phyloP scores from a whole-genome alignment of 1,140 invertebrate species.

The Drosophila navojoa region DNA sequence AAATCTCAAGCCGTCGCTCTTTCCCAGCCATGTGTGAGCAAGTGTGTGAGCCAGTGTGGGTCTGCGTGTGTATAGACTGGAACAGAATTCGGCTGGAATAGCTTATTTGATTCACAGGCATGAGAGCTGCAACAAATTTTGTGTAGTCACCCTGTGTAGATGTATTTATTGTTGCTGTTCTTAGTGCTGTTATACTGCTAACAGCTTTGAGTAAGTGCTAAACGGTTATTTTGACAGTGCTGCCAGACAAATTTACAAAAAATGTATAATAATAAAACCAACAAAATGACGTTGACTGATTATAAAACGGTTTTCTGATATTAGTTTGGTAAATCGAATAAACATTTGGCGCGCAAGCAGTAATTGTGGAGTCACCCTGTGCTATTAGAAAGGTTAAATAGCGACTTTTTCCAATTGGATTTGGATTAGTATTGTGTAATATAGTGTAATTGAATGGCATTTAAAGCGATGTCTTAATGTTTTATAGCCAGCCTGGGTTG shows the following conservation, averaged over 20 bases:
- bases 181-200: slow-evolving; percentile 55
- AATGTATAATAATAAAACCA: too few relatives aligned
- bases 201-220: slow-evolving; percentile 60
- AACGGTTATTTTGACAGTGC: slow-evolving; percentile 31
- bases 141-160: slow-evolving; percentile 56
- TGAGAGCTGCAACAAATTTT: slow-evolving; percentile 38
- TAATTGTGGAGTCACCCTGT: too few relatives aligned
- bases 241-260: background rate
- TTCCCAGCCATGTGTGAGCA: slow-evolving; percentile 22
- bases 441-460: too few relatives aligned
- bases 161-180: slow-evolving; percentile 19
- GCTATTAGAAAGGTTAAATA: background rate
- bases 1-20: slow-evolving; percentile 44
- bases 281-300: background rate
- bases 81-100: slow-evolving; percentile 50
- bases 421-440: too few relatives aligned
- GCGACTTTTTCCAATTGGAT: background rate
- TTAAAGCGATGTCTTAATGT: background rate
- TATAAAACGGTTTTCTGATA: background rate
- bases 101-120: slow-evolving; percentile 9
- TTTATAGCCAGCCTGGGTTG: too few relatives aligned
- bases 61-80: slow-evolving; percentile 6
- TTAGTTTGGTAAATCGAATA: background rate
- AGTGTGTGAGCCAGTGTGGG: slow-evolving; percentile 4
- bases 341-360: too few relatives aligned